Conservation (phyloP, 2,888 invertebrate species). For the Pilophorus perplexus region DNA sequence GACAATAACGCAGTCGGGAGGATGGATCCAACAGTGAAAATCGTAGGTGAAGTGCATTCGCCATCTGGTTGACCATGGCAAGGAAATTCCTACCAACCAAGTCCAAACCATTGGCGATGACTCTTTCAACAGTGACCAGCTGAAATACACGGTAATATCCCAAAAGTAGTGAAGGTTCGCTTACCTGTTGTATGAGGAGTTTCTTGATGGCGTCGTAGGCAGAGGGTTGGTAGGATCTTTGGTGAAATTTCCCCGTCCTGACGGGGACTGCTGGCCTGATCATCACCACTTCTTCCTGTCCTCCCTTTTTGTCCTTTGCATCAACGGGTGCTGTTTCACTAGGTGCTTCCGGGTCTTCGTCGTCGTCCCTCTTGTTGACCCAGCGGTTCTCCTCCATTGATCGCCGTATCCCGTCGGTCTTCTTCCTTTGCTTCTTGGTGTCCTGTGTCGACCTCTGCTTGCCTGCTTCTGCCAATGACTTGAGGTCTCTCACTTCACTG, state of each 20-base stretch:
- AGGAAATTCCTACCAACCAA: too few species aligned
- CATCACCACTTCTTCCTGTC: conserved; percentile 65
- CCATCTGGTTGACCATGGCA: too few species aligned
- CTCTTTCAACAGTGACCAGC: not conserved
- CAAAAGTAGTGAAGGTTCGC: too few species aligned
- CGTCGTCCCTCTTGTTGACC: conserved; percentile 24
- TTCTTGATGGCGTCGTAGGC: conserved; percentile 61
- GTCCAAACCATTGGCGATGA: too few species aligned
- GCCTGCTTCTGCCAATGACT: conserved; percentile 57
- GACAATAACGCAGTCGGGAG: too few species aligned
- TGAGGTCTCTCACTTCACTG: conserved; percentile 65
- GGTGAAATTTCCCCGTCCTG: conserved; percentile 57
- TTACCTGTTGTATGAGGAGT: conserved; percentile 59
- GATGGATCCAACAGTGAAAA: too few species aligned
- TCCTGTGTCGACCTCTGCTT: conserved; percentile 36
- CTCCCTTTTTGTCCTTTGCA: conserved; percentile 50
- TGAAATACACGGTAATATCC: too few species aligned
- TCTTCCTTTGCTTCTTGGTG: conserved; percentile 12
- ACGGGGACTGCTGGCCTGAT: conserved; percentile 61
- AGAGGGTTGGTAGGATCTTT: conserved; percentile 52
- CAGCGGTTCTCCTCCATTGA: conserved; percentile 34
- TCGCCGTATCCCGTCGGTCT: conserved; percentile 1
- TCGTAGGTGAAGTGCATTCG: too few species aligned
- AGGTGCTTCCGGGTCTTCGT: conserved; percentile 38
- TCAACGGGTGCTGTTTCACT: conserved; percentile 45